Evolutionary conservation across 2,797 vertebrate genomes (phyloP).

Genomic region (Mormyrus proboscirostris): DNA sequence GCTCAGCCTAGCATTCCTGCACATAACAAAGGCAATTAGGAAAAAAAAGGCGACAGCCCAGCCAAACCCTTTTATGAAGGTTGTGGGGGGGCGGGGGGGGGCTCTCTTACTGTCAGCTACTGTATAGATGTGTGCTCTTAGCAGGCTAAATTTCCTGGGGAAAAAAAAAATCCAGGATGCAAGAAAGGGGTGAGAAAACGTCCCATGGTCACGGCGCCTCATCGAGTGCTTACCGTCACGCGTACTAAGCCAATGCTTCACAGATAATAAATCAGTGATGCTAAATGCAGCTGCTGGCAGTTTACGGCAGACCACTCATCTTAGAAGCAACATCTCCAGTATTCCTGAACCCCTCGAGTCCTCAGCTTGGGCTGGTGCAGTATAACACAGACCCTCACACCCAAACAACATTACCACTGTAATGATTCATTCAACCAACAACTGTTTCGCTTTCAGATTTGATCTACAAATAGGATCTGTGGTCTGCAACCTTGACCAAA

Average conservation of each 20-base stretch:
- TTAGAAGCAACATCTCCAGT: not conserved
- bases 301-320: not conserved
- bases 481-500: not conserved
- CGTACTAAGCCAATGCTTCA: not conserved
- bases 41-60: not conserved
- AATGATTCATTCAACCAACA: not conserved
- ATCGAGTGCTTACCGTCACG: not conserved
- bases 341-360: not conserved
- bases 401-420: not conserved
- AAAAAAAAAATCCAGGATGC: not conserved
- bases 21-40: not conserved
- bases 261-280: not conserved
- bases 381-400: not conserved
- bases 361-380: not conserved
- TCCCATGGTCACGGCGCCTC: not conserved
- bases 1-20: not conserved
- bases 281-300: not conserved
- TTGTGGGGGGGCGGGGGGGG: not conserved
- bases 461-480: not conserved
- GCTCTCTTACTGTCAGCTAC: not conserved
- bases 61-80: not conserved
- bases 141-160: not conserved
- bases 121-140: not conserved
- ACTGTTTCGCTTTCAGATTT: not conserved
- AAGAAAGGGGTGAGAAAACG: not conserved